Conservation (phyloP, 1,140 invertebrate genomes). For the Sycobia sp. region DNA sequence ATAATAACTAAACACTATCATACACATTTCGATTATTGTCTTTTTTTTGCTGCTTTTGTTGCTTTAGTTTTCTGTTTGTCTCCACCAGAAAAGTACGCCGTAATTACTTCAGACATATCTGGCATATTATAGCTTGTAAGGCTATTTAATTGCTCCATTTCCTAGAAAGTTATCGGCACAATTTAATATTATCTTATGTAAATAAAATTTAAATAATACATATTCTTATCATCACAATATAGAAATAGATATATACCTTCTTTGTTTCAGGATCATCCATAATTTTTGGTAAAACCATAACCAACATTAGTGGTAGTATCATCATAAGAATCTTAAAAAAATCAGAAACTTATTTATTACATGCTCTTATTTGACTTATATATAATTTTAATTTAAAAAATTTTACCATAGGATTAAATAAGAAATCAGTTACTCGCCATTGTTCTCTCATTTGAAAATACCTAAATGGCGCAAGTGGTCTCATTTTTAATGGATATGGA, state of each 20-base stretch:
- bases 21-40: too few species aligned
- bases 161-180: constrained; percentile 64
- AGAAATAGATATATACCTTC: constrained; percentile 64
- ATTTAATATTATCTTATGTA: too few species aligned
- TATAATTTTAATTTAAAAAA: neutral
- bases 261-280: constrained; percentile 96
- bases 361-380: neutral
- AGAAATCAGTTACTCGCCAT: constrained; percentile 92
- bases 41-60: constrained; percentile 72
- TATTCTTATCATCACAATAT: neutral
- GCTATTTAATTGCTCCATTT: constrained; percentile 87
- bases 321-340: constrained; percentile 84
- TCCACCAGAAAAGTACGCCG: constrained; percentile 75
- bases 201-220: neutral
- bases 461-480: constrained; percentile 77
- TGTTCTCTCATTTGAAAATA: constrained; percentile 95
- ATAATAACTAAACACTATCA: too few species aligned
- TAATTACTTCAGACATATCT: constrained; percentile 89
- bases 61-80: constrained; percentile 67
- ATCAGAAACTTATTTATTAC: neutral
- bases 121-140: constrained; percentile 86
- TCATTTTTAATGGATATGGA: constrained; percentile 89
- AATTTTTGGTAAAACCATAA: constrained; percentile 93
- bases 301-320: constrained; percentile 87
- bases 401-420: constrained; percentile 92